Evolutionary conservation across 2,888 invertebrate species (phyloP).

Genomic region (Pristionchus mayeri): DNA sequence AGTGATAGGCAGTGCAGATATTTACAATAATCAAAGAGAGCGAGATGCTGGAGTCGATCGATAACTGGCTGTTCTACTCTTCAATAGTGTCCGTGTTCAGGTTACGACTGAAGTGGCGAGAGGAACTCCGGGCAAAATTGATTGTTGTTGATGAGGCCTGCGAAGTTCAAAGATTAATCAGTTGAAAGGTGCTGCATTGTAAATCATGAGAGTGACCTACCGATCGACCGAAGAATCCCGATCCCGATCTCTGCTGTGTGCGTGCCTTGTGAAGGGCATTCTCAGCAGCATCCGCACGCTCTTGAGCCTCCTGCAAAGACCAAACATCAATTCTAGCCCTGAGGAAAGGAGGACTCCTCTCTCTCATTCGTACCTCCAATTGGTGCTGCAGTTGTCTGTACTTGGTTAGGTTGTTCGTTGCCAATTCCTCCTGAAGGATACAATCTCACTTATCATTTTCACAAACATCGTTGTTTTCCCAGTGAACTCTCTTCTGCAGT

Average conservation of each 20-base stretch:
- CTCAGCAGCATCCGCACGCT: slow-evolving; percentile 79
- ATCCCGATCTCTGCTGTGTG: slow-evolving; percentile 74
- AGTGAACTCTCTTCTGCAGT: too few species aligned
- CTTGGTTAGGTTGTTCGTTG: slow-evolving; percentile 79
- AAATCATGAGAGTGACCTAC: neutral
- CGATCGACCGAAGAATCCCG: slow-evolving; percentile 60
- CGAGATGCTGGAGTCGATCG: slow-evolving; percentile 21
- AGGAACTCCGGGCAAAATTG: slow-evolving; percentile 43
- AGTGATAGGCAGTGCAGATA: slow-evolving; percentile 28
- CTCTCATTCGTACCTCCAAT: too few species aligned
- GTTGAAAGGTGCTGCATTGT: neutral
- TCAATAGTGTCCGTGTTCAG: slow-evolving; percentile 41
- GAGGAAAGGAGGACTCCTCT: too few species aligned
- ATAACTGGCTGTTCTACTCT: slow-evolving; percentile 32
- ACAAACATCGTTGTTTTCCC: too few species aligned
- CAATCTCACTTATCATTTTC: neutral
- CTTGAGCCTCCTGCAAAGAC: slow-evolving; percentile 72
- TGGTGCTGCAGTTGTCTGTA: slow-evolving; percentile 80
- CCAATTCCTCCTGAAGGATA: slow-evolving; percentile 78
- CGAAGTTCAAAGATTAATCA: neutral
- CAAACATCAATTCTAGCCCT: neutral
- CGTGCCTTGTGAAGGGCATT: slow-evolving; percentile 78
- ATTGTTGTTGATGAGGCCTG: slow-evolving; percentile 45
- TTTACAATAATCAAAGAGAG: slow-evolving; percentile 33
- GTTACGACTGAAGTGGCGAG: slow-evolving; percentile 10